A percentile compares a stretch with the other conserved stretches of the same genome.
Conservation (phyloP, 2,113 vertebrate species). For the Hydrochoerus hydrochaeris region DNA sequence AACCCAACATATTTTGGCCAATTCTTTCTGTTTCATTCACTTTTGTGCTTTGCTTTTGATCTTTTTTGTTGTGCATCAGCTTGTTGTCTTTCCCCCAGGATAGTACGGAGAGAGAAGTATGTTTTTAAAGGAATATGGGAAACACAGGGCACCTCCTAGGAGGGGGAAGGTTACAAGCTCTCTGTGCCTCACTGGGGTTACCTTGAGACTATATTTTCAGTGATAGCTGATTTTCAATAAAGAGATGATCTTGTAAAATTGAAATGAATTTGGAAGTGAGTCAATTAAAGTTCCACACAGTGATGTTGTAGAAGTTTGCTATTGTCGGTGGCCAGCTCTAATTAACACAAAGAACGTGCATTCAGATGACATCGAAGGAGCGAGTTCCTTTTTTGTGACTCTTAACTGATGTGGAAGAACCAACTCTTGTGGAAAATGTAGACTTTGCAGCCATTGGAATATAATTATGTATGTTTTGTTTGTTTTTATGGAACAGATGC, state of each 20-base stretch:
- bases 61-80: not conserved
- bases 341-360: conserved; percentile 82
- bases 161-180: conserved; percentile 28
- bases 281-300: conserved; percentile 78
- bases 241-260: conserved; percentile 79
- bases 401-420: conserved; percentile 79
- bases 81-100: not conserved
- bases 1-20: conserved; percentile 1
- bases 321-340: conserved; percentile 82
- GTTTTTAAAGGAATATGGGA: conserved; percentile 22
- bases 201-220: conserved; percentile 47
- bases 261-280: conserved; percentile 81
- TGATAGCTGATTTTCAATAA: conserved; percentile 70
- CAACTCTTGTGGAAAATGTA: conserved; percentile 78
- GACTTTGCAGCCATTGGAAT: conserved; percentile 79
- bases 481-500: conserved; percentile 83
- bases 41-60: not conserved
- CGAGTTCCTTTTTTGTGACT: conserved; percentile 61
- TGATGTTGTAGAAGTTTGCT: conserved; percentile 77
- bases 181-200: not conserved
- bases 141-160: not conserved
- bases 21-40: conserved; percentile 29
- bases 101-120: not conserved
- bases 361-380: conserved; percentile 76
- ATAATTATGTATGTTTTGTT: conserved; percentile 82